Percentiles rank a stretch among this genome's conserved stretches.
Conservation (phyloP, 2,797 vertebrate species). For the Limnodromus scolopaceus region DNA sequence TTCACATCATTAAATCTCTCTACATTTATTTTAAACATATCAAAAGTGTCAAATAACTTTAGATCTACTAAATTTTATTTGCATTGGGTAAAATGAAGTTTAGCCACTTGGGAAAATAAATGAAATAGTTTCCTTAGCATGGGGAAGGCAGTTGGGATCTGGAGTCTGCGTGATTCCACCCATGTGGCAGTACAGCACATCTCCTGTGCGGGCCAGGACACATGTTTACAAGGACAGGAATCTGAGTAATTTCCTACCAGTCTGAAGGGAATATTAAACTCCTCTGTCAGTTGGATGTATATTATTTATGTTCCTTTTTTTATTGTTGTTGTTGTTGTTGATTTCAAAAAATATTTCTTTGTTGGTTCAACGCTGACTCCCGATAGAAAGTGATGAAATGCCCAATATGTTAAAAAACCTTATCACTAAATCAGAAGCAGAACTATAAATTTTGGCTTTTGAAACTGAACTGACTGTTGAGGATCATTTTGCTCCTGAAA, state of each 20-base stretch:
- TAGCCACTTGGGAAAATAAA: conserved; percentile 1
- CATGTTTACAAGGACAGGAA: conserved; percentile 67
- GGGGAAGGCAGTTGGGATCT: neutral
- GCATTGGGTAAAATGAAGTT: conserved; percentile 52
- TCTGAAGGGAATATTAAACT: conserved; percentile 76
- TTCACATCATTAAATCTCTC: conserved; percentile 76
- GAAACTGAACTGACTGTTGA: conserved; percentile 81
- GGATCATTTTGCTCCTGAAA: conserved; percentile 83
- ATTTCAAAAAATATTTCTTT: conserved; percentile 76
- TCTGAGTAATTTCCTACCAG: conserved; percentile 64
- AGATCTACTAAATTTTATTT: conserved; percentile 67
- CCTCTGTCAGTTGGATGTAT: conserved; percentile 69
- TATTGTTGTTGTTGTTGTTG: conserved; percentile 73
- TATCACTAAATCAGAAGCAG: conserved; percentile 80
- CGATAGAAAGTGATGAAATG: conserved; percentile 79
- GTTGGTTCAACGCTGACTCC: conserved; percentile 76
- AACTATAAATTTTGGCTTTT: conserved; percentile 80
- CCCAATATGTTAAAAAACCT: conserved; percentile 80
- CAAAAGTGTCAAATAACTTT: conserved; percentile 73
- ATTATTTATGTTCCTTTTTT: conserved; percentile 75
- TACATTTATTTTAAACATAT: conserved; percentile 74
- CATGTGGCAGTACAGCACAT: neutral
- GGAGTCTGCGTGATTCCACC: neutral
- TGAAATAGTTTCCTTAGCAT: neutral
- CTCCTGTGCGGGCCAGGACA: conserved; percentile 28